Evolutionary conservation across 2,888 invertebrate genomes (phyloP).

Genomic region (Cephus pygmeus): DNA sequence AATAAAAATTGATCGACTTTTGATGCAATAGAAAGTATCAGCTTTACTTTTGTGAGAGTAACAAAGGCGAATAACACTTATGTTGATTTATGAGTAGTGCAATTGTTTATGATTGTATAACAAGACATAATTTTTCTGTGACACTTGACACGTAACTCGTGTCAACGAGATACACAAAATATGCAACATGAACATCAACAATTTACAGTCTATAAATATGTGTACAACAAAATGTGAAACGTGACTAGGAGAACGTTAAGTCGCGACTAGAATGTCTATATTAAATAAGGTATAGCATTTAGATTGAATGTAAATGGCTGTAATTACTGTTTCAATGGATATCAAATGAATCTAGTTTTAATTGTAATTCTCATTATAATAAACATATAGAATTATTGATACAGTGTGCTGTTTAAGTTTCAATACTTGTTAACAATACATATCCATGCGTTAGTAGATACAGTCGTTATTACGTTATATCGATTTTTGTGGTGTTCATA

Average conservation of each 20-base stretch:
- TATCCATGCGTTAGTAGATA: neutral
- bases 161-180: neutral
- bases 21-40: neutral
- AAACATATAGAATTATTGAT: neutral
- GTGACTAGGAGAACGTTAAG: constrained; percentile 61
- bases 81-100: neutral
- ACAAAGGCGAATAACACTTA: neutral
- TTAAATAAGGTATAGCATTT: constrained; percentile 14
- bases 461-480: neutral
- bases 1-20: neutral
- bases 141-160: neutral
- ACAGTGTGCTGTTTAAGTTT: neutral
- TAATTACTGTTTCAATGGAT: neutral
- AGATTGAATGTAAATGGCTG: neutral
- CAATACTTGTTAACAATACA: neutral
- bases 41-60: neutral
- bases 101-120: neutral
- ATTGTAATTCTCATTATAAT: neutral
- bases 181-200: constrained; percentile 7
- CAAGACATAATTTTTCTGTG: neutral
- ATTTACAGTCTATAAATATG: constrained; percentile 36
- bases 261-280: constrained; percentile 57
- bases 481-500: neutral
- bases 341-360: neutral
- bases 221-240: constrained; percentile 53